Evolutionary conservation across 1,140 invertebrate species (phyloP).

Genomic region (Vollenhovia emeryi): DNA sequence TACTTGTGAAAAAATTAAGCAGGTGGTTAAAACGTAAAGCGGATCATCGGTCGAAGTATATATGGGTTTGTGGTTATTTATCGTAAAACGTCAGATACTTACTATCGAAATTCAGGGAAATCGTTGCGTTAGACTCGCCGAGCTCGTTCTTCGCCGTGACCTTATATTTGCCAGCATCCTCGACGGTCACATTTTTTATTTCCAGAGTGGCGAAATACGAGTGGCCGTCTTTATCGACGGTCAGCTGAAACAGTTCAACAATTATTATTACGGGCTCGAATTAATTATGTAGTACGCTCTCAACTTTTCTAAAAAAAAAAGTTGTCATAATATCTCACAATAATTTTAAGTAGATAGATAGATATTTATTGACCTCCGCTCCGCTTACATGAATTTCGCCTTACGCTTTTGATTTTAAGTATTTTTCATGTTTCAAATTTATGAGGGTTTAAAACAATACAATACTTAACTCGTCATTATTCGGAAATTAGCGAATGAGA

Average conservation of each 20-base stretch:
- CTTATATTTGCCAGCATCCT: slow-evolving; percentile 99
- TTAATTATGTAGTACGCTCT: not conserved
- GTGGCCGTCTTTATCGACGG: slow-evolving; percentile 95
- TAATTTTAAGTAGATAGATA: too few relatives aligned
- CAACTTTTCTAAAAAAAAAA: not conserved
- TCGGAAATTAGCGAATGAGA: too few relatives aligned
- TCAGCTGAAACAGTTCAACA: slow-evolving; percentile 88
- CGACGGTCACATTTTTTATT: slow-evolving; percentile 97
- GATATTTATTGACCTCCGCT: too few relatives aligned
- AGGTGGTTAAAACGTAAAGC: slow-evolving; percentile 29
- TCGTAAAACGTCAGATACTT: slow-evolving; percentile 86
- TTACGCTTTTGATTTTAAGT: too few relatives aligned
- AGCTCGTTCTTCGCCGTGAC: slow-evolving; percentile 98
- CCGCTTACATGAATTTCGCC: too few relatives aligned
- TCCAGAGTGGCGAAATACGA: slow-evolving; percentile 96
- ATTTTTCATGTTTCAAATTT: too few relatives aligned
- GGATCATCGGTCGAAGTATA: slow-evolving; percentile 30
- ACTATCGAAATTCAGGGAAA: slow-evolving; percentile 99
- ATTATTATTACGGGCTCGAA: not conserved
- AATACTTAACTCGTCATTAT: too few relatives aligned
- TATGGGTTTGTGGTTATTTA: not conserved
- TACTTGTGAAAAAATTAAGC: slow-evolving; percentile 33
- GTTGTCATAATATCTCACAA: not conserved
- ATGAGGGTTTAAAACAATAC: too few relatives aligned
- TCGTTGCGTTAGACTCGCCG: slow-evolving; percentile 97